Percentiles rank a stretch among this genome's conserved stretches.
Conservation (phyloP, 1,140 invertebrate species). For the Drosophila bifasciata region DNA sequence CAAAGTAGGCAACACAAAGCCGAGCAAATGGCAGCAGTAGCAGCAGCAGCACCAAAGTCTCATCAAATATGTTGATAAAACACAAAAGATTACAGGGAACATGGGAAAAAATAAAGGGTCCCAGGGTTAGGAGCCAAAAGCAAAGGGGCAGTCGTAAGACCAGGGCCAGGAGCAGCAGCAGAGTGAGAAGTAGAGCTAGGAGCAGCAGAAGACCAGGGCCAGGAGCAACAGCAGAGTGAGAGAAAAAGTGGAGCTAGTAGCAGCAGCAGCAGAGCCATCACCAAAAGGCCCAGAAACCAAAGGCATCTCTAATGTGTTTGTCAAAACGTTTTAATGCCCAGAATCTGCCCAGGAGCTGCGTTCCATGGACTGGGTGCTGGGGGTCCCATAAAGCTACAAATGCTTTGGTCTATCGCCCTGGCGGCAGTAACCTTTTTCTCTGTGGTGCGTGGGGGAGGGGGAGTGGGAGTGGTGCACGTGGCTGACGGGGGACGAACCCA, state of each 20-base stretch:
- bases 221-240: constrained; percentile 31
- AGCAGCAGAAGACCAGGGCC: constrained; percentile 26
- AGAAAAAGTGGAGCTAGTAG: too few relatives aligned
- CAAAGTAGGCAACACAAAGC: constrained; percentile 62
- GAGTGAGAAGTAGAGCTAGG: constrained; percentile 32
- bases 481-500: constrained; percentile 35
- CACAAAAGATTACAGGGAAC: constrained; percentile 68
- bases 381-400: constrained; percentile 57
- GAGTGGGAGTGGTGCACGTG: neutral
- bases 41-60: constrained; percentile 53
- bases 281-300: constrained; percentile 52
- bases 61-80: constrained; percentile 81
- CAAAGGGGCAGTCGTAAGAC: constrained; percentile 20
- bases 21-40: constrained; percentile 46
- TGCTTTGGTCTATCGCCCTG: constrained; percentile 19
- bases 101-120: constrained; percentile 46
- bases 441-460: neutral
- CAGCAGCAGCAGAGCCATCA: constrained; percentile 37
- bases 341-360: too few relatives aligned
- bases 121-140: neutral
- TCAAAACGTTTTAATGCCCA: constrained; percentile 77
- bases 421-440: constrained; percentile 34
- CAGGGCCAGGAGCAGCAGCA: constrained; percentile 30
- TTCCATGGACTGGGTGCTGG: constrained; percentile 26
- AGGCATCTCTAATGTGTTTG: constrained; percentile 70